Evolutionary conservation across 2,113 vertebrate genomes (phyloP).

Genomic region (Eonycteris spelaea): DNA sequence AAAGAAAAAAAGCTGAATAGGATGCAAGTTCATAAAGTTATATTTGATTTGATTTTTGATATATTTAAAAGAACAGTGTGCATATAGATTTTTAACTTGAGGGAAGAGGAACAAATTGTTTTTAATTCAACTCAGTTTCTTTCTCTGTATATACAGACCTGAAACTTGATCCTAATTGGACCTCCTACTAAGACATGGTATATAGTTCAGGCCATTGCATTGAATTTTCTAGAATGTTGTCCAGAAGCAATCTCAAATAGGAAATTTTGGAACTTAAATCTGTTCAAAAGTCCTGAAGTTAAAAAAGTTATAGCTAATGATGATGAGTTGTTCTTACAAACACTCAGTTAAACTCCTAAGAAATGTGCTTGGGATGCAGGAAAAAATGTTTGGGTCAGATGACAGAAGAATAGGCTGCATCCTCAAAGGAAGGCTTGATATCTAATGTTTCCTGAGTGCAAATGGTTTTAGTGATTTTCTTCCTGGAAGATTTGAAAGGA

Average conservation of each 20-base stretch:
- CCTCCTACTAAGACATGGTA: not conserved
- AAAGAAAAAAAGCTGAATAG: not conserved
- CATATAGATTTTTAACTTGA: not conserved
- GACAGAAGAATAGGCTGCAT: not conserved
- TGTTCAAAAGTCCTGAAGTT: not conserved
- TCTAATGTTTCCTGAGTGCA: not conserved
- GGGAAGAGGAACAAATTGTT: not conserved
- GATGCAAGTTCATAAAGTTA: not conserved
- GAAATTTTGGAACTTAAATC: not conserved
- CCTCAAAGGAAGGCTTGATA: not conserved
- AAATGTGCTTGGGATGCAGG: not conserved
- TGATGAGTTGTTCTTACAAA: not conserved
- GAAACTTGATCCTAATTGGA: not conserved
- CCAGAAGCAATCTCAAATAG: not conserved
- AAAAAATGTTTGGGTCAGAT: not conserved
- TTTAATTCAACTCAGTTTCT: not conserved
- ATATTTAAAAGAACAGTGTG: not conserved
- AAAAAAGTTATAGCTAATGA: not conserved
- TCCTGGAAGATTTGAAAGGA: not conserved
- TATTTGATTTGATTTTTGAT: not conserved
- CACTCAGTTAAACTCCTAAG: not conserved
- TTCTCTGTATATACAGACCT: not conserved
- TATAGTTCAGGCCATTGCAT: not conserved
- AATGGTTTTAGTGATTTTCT: not conserved
- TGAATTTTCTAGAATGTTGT: not conserved